Percentiles rank a stretch among this genome's conserved stretches.
Conservation (phyloP, 2,113 vertebrate genomes). For the Nesospiza acunhae region DNA sequence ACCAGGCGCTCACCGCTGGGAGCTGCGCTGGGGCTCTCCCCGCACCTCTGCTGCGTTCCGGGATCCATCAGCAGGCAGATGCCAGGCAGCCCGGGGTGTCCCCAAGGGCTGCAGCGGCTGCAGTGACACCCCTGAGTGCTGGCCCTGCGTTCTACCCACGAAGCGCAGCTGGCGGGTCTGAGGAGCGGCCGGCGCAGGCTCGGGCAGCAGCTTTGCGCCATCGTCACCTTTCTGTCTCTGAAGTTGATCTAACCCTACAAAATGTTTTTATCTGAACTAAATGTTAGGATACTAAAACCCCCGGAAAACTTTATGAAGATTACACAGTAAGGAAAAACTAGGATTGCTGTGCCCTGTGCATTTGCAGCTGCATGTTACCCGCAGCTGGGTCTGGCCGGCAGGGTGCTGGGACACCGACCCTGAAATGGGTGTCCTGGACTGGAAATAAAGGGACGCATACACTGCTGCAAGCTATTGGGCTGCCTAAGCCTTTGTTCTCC, state of each 20-base stretch:
- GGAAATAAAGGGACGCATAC: not conserved
- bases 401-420: not conserved
- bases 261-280: not conserved
- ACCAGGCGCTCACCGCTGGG: conserved; percentile 32
- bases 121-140: not conserved
- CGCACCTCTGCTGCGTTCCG: not conserved
- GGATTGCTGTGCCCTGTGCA: fast-evolving
- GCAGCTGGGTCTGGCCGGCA: not conserved
- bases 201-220: not conserved
- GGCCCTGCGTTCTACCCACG: fast-evolving
- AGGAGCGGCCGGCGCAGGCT: not conserved
- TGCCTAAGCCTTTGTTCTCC: not conserved
- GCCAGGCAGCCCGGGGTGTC: not conserved
- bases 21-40: not conserved
- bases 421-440: not conserved
- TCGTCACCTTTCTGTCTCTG: not conserved
- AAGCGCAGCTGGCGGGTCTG: fast-evolving
- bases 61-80: fast-evolving
- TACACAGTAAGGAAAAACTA: not conserved
- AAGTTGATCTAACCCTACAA: not conserved
- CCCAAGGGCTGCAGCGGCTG: not conserved
- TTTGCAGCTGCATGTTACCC: not conserved
- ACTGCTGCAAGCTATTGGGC: not conserved
- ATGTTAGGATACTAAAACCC: not conserved
- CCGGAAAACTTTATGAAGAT: not conserved